A percentile compares a stretch with the other conserved stretches of the same genome.
These are phyloP conservation scores for Phylloscopus collybita DNA, from an alignment of 2,797 vertebrate species.

Conservation along the genomic window DNA sequence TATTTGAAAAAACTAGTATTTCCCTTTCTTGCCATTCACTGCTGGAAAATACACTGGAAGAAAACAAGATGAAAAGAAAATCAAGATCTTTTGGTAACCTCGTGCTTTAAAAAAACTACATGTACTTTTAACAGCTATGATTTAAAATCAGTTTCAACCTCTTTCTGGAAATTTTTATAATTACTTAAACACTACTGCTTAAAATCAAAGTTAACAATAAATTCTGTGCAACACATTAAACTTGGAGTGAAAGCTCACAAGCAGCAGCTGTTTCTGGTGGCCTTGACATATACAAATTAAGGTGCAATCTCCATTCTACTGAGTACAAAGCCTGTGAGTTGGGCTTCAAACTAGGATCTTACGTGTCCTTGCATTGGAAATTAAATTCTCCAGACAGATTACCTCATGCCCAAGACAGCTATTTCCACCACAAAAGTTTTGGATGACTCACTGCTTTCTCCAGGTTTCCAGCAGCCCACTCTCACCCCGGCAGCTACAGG, in stretches of 20 bases:
- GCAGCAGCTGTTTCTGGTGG: neutral
- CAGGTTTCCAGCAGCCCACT: conserved; percentile 27
- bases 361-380: neutral
- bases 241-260: neutral
- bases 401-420: conserved; percentile 14
- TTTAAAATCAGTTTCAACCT: neutral
- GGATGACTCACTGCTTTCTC: neutral
- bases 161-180: neutral
- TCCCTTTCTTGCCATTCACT: neutral
- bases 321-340: neutral
- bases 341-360: neutral
- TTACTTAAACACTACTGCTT: neutral
- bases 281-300: neutral
- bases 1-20: neutral
- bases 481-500: neutral
- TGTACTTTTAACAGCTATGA: neutral
- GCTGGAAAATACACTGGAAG: neutral
- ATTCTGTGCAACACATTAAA: neutral
- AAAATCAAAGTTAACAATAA: neutral
- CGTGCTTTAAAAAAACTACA: neutral
- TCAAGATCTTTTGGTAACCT: neutral
- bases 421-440: neutral
- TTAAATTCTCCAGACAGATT: conserved; percentile 12
- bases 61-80: neutral
- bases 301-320: neutral